A percentile compares a stretch with the other conserved stretches of the same genome.
phyloP scores from a whole-genome alignment of 1,140 invertebrate genomes.

The Drosophila biarmipes region DNA sequence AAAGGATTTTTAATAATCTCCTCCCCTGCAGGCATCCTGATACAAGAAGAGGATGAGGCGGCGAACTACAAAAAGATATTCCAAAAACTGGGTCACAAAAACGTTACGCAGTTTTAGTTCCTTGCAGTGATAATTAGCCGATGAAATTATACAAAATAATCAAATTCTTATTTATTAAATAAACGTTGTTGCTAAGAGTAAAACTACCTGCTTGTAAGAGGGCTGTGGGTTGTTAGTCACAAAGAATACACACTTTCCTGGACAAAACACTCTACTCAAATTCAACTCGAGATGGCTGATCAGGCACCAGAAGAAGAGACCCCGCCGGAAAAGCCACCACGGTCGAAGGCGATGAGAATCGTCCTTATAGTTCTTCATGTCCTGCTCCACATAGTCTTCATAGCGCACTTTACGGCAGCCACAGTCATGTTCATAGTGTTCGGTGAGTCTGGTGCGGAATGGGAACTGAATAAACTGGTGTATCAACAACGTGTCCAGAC shows the following conservation, averaged over 20 bases:
- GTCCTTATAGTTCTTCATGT: conserved; percentile 5
- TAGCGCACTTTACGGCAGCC: conserved; percentile 26
- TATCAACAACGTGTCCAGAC: background rate
- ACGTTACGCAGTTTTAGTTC: conserved; percentile 36
- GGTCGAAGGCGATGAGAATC: background rate
- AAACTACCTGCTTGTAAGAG: background rate
- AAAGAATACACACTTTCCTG: background rate
- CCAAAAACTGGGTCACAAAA: conserved; percentile 39
- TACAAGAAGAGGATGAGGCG: conserved; percentile 58
- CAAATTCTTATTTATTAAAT: conserved; percentile 30
- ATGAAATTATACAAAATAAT: conserved; percentile 6
- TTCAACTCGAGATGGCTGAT: background rate
- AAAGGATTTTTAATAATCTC: background rate
- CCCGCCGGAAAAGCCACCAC: background rate
- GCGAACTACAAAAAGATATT: conserved; percentile 48
- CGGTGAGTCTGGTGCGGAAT: conserved; percentile 5
- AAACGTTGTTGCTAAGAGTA: background rate
- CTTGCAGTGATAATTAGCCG: conserved; percentile 7
- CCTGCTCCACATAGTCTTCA: conserved; percentile 33
- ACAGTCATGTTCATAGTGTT: conserved; percentile 13
- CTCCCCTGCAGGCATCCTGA: conserved; percentile 57
- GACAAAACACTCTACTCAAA: background rate
- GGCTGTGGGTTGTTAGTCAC: conserved; percentile 1
- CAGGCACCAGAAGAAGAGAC: background rate
- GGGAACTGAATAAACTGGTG: background rate